Evolutionary conservation across 2,113 vertebrate species (phyloP).

Genomic region (Brienomyrus longianalis): DNA sequence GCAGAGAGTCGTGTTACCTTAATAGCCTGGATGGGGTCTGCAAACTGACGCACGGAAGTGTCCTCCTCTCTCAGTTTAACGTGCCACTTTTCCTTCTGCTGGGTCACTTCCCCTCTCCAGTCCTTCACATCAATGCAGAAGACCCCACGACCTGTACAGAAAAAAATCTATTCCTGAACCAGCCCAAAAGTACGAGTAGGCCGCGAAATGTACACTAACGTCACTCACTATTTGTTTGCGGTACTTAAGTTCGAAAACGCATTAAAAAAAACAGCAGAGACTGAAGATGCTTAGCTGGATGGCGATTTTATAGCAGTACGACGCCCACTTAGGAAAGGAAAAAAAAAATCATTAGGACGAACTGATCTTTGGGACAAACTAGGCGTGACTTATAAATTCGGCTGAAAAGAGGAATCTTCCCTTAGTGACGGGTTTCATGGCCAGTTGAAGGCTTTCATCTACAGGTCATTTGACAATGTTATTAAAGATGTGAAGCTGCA

Average conservation of each 20-base stretch:
- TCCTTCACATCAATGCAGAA: constrained; percentile 63
- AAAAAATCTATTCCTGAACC: neutral
- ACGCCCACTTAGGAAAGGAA: neutral
- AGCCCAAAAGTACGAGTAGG: neutral
- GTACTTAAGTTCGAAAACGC: neutral
- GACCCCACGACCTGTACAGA: constrained; percentile 51
- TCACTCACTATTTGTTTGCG: neutral
- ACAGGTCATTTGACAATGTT: neutral
- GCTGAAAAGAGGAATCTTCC: neutral
- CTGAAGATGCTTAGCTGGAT: neutral
- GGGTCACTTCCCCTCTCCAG: constrained; percentile 51
- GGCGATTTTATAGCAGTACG: neutral
- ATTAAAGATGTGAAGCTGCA: neutral
- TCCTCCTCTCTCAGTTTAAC: constrained; percentile 51
- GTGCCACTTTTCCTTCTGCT: constrained; percentile 49
- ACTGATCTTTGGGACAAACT: neutral
- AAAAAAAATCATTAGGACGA: neutral
- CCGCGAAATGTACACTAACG: neutral
- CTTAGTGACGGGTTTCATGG: neutral
- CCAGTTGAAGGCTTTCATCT: neutral
- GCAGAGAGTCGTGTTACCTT: constrained; percentile 45
- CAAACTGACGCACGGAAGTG: constrained; percentile 52
- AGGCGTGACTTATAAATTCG: neutral
- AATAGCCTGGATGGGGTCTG: constrained; percentile 57
- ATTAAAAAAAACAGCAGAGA: neutral